Evolutionary conservation across 2,797 vertebrate genomes (phyloP), one percentile per base, ranked within the genome.

Genomic region (Phylloscopus collybita): DNA sequence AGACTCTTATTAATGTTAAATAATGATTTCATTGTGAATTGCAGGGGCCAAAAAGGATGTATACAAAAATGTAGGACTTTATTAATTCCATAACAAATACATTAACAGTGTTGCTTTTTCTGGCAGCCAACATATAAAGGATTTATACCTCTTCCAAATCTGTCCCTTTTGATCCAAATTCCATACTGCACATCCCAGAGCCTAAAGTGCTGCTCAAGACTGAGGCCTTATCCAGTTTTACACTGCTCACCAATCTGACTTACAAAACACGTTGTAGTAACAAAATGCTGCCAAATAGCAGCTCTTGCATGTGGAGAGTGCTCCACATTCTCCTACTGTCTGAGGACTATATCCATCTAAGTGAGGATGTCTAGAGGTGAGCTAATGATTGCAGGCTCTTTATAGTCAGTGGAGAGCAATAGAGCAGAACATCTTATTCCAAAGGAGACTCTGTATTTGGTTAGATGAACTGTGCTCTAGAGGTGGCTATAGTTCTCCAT

Each of bases 1-100:
- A 76, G 34, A 69, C 47, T 83, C 27, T 29, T 88, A 88, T 73
- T 92, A 96, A 96, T 54, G 86, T 30, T 85, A 96, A 93, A 95
- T 79, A 91, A 76, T 49, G 27, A 75, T 81, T 94, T 76, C 56
- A 49, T 53, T 62, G 73, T 88, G 76, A 86, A 36, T 40, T 59
- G 2, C 40, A 59, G 49, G 26, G 22, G 17, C 16, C 51, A 92
- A 64, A 86, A 86, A 34, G 38, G 42, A 76, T 3, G 1, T 42
- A 80, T 64, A 34, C 12, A 60, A 32, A 29, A 66, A 36, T 67
- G 5, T 40, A 88, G 49, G 84, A 62, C 21, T 70, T 86, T 60
- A 36, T 60, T 45, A 66, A 69, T 70, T 91, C 29, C 16, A 29
- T 60, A 67, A 38, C 7, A 56, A 51, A 25, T 27, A 36, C 61